Percentiles rank a stretch among this genome's conserved stretches.
These are phyloP conservation scores for Pogonognathellus flavescens DNA, from an alignment of 1,140 invertebrate species.

Conservation along the genomic window DNA sequence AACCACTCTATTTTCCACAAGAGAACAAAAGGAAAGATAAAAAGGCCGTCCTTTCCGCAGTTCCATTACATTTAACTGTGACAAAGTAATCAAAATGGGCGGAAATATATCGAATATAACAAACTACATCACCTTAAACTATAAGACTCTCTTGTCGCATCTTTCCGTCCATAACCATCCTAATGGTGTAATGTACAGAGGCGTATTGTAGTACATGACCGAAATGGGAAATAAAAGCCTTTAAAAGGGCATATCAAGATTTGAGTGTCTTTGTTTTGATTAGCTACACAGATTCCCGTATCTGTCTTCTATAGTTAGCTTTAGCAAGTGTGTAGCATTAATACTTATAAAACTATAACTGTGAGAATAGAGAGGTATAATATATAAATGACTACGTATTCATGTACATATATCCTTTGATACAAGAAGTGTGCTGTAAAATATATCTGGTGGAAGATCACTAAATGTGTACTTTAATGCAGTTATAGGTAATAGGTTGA, in stretches of 20 bases:
- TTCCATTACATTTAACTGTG: slow-evolving; percentile 45
- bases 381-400: no score
- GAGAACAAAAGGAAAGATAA: slow-evolving; percentile 34
- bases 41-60: slow-evolving; percentile 29
- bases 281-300: no score
- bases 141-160: slow-evolving; percentile 22
- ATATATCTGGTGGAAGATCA: background rate
- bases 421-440: background rate
- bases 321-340: no score
- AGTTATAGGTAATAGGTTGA: slow-evolving; percentile 15
- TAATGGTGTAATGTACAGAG: slow-evolving; percentile 15
- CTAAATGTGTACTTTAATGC: background rate
- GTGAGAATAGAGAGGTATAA: no score
- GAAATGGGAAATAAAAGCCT: slow-evolving; percentile 35
- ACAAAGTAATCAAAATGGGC: slow-evolving; percentile 44
- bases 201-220: background rate
- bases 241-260: slow-evolving; percentile 29
- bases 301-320: no score
- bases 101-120: slow-evolving; percentile 45
- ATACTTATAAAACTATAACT: no score
- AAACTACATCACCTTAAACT: slow-evolving; percentile 2
- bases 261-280: background rate
- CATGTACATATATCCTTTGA: no score
- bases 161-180: background rate
- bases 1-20: slow-evolving; percentile 32